phyloP scores from a whole-genome alignment of 2,113 vertebrate species.

The Hemibagrus wyckioides region DNA sequence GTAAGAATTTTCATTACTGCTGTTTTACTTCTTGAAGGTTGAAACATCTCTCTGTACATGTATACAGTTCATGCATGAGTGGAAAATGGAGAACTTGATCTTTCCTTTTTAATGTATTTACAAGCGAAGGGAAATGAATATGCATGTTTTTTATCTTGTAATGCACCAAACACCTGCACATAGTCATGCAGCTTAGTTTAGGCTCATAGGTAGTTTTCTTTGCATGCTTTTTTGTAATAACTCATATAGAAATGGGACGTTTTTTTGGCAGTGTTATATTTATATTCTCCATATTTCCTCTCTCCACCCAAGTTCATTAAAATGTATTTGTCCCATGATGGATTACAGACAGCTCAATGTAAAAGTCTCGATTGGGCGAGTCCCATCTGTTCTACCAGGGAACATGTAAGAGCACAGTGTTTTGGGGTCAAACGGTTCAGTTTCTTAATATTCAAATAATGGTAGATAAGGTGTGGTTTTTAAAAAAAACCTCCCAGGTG shows the following conservation, averaged over 20 bases:
- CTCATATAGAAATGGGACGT: background rate
- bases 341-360: constrained; percentile 27
- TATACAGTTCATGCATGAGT: background rate
- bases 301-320: constrained; percentile 29
- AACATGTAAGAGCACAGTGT: constrained; percentile 28
- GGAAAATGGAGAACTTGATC: background rate
- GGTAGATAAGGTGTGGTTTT: background rate
- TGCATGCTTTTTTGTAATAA: background rate
- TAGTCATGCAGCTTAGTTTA: background rate
- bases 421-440: background rate
- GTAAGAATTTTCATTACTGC: constrained; percentile 6
- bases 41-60: background rate
- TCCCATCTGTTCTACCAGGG: constrained; percentile 16
- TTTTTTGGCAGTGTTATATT: constrained; percentile 16
- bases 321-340: background rate
- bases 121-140: background rate
- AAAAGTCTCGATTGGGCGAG: background rate
- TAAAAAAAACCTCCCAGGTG: background rate
- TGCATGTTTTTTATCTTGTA: background rate
- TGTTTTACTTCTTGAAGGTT: background rate
- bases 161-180: background rate
- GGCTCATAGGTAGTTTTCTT: background rate
- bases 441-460: constrained; percentile 2
- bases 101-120: background rate
- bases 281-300: constrained; percentile 15